These are phyloP conservation scores for Diachasma alloeum DNA, from an alignment of 1,140 invertebrate genomes.

Conservation along the genomic window DNA sequence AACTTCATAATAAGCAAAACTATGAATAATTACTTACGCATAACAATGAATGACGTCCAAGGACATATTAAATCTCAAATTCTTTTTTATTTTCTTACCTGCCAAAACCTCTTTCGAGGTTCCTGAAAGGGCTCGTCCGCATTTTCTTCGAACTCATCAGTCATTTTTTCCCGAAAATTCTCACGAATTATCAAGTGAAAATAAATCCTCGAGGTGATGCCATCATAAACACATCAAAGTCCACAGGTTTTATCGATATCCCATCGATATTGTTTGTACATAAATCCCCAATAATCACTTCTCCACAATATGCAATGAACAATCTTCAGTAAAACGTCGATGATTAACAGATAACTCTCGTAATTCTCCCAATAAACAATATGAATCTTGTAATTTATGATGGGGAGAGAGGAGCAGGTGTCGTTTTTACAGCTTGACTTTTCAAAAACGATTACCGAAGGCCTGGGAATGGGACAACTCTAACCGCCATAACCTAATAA, in stretches of 20 bases:
- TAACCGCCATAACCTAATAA: background rate
- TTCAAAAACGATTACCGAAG: background rate
- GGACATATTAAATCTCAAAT: background rate
- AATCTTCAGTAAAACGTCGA: background rate
- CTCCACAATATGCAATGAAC: background rate
- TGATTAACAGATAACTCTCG: background rate
- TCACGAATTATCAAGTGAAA: background rate
- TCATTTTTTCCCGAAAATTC: constrained; percentile 19
- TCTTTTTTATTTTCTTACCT: constrained; percentile 42
- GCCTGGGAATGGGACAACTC: background rate
- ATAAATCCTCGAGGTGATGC: background rate
- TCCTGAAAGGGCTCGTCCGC: constrained; percentile 55
- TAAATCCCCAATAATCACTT: background rate
- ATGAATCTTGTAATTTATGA: background rate
- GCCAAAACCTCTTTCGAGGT: constrained; percentile 57
- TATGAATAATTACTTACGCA: background rate
- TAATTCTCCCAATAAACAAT: background rate
- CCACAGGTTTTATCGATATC: background rate
- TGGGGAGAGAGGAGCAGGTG: background rate
- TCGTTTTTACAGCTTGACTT: background rate
- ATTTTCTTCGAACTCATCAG: constrained; percentile 46
- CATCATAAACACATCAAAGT: background rate
- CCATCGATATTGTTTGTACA: background rate
- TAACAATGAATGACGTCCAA: too few species aligned
- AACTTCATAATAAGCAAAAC: background rate